phyloP scores from a whole-genome alignment of 2,888 invertebrate species.

The Ditylenchus weischeri region DNA sequence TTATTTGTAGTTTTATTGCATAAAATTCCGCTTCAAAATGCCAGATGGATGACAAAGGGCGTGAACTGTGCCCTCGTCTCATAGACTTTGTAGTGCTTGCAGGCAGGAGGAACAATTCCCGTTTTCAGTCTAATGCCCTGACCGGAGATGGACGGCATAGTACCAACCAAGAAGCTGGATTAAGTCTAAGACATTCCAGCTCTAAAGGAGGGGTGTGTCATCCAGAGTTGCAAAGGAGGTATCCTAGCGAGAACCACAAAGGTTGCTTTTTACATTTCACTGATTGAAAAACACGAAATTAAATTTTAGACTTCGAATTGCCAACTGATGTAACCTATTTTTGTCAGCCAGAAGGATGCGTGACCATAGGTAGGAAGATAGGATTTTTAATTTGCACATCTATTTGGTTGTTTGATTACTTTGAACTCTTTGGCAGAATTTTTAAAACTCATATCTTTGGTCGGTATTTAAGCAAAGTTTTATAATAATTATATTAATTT shows the following conservation, averaged over 20 bases:
- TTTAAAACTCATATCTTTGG: no score
- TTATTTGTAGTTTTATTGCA: neutral
- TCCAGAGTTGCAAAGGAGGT: constrained; percentile 81
- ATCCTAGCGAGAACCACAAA: constrained; percentile 63
- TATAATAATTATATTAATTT: no score
- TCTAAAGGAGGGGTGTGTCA: constrained; percentile 65
- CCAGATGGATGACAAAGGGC: constrained; percentile 52
- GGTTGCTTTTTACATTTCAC: neutral
- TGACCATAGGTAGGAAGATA: constrained; percentile 68
- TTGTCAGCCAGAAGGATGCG: constrained; percentile 98
- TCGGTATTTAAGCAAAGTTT: no score
- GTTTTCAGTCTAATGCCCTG: neutral
- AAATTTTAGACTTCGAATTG: constrained; percentile 77
- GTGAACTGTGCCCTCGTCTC: constrained; percentile 66
- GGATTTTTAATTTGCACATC: no score
- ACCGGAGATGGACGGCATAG: neutral
- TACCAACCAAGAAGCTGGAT: neutral
- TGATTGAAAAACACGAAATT: neutral
- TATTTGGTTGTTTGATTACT: no score
- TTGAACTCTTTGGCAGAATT: no score
- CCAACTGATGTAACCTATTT: constrained; percentile 98
- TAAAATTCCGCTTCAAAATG: constrained; percentile 8
- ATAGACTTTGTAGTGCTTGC: constrained; percentile 93
- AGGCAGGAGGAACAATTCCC: constrained; percentile 67
- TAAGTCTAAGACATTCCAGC: neutral